These are phyloP conservation scores for Hypomecis atomaria DNA, from an alignment of 2,888 invertebrate species.

Conservation along the genomic window DNA sequence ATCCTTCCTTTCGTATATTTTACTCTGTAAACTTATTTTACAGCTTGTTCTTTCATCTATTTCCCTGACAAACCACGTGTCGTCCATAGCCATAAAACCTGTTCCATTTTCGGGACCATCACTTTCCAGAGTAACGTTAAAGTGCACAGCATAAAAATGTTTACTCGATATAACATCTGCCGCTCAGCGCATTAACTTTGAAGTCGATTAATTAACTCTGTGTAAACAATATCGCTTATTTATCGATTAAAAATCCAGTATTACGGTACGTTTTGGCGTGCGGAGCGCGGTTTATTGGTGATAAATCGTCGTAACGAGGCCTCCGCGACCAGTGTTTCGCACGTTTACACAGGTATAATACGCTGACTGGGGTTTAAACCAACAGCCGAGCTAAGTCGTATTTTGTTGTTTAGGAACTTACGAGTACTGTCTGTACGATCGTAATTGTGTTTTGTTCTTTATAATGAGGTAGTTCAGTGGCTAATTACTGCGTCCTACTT, in stretches of 20 bases:
- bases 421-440: neutral
- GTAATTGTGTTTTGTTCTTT: neutral
- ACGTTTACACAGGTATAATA: slow-evolving; percentile 37
- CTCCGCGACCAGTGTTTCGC: slow-evolving; percentile 36
- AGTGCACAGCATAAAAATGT: slow-evolving; percentile 40
- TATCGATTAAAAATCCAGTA: slow-evolving; percentile 52
- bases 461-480: neutral
- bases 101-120: slow-evolving; percentile 29
- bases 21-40: too few species aligned
- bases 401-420: neutral
- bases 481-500: neutral
- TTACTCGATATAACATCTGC: slow-evolving; percentile 41
- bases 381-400: slow-evolving; percentile 3
- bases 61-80: neutral
- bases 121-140: slow-evolving; percentile 22
- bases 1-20: too few species aligned
- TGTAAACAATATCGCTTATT: slow-evolving; percentile 45
- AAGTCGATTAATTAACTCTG: slow-evolving; percentile 44
- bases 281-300: slow-evolving; percentile 58
- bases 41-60: too few species aligned
- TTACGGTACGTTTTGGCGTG: slow-evolving; percentile 47
- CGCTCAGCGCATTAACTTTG: slow-evolving; percentile 39
- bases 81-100: slow-evolving; percentile 12
- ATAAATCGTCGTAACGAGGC: slow-evolving; percentile 59
- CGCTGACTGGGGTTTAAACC: slow-evolving; percentile 4